phyloP scores from a whole-genome alignment of 2,113 vertebrate species.

The Ptilorrhoa leucosticta region DNA sequence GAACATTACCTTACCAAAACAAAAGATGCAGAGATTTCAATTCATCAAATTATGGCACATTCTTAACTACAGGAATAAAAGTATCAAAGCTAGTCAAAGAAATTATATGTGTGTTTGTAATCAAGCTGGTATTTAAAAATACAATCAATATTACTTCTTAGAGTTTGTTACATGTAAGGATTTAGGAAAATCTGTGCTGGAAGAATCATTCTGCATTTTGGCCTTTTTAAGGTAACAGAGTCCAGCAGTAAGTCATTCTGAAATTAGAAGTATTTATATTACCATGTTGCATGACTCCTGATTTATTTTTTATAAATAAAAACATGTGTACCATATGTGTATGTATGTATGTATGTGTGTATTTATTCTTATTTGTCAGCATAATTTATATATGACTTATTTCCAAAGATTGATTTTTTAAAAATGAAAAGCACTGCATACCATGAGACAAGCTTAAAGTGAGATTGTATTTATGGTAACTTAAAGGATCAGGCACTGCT shows the following conservation, averaged over 20 bases:
- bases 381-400: neutral
- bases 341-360: too few relatives aligned
- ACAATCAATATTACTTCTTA: neutral
- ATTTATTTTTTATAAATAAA: neutral
- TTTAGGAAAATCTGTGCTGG: neutral
- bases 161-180: neutral
- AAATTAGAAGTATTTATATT: neutral
- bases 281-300: neutral
- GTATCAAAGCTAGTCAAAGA: neutral
- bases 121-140: neutral
- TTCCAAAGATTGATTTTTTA: neutral
- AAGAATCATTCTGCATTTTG: neutral
- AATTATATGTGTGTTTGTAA: neutral
- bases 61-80: neutral
- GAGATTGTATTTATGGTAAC: neutral
- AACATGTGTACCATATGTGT: neutral
- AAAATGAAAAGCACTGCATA: neutral
- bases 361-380: neutral
- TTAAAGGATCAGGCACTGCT: neutral
- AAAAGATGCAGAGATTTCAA: neutral
- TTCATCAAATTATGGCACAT: neutral
- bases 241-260: neutral
- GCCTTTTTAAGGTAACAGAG: neutral
- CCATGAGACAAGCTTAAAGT: neutral
- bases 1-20: neutral